Conservation (phyloP, 2,888 invertebrate species). For the Drosophila nigritarsus region DNA sequence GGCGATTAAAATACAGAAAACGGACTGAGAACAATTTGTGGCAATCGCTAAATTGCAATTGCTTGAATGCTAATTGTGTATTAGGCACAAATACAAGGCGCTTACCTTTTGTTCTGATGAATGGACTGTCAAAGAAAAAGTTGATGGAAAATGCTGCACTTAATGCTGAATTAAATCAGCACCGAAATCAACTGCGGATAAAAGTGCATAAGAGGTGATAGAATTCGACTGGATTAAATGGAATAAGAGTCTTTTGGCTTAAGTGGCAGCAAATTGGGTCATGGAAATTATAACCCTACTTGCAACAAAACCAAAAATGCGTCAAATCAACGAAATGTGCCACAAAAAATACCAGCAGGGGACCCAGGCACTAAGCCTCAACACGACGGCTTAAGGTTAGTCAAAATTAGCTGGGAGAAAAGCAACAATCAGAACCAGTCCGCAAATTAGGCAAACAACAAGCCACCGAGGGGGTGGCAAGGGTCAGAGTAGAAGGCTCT, state of each 20-base stretch:
- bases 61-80: conserved; percentile 25
- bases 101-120: neutral
- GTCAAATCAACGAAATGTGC: conserved; percentile 21
- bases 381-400: conserved; percentile 31
- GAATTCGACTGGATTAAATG: conserved; percentile 1
- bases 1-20: conserved; percentile 18
- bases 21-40: conserved; percentile 12
- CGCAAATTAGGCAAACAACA: conserved; percentile 44
- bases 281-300: conserved; percentile 17
- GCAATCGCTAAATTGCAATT: conserved; percentile 3
- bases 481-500: neutral
- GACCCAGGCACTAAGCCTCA: neutral
- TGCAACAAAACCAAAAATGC: conserved; percentile 8
- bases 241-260: neutral
- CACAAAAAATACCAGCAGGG: neutral
- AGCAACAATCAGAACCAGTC: conserved; percentile 42
- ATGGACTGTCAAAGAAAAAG: neutral
- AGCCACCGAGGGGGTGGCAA: neutral
- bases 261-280: conserved; percentile 33
- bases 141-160: neutral
- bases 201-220: neutral
- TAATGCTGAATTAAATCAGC: conserved; percentile 1
- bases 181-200: neutral
- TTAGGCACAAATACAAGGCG: neutral
- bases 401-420: conserved; percentile 49